Evolutionary conservation across 2,113 vertebrate species (phyloP), one percentile per base, ranked within the genome.

Genomic region (Mionectes macconnelli): DNA sequence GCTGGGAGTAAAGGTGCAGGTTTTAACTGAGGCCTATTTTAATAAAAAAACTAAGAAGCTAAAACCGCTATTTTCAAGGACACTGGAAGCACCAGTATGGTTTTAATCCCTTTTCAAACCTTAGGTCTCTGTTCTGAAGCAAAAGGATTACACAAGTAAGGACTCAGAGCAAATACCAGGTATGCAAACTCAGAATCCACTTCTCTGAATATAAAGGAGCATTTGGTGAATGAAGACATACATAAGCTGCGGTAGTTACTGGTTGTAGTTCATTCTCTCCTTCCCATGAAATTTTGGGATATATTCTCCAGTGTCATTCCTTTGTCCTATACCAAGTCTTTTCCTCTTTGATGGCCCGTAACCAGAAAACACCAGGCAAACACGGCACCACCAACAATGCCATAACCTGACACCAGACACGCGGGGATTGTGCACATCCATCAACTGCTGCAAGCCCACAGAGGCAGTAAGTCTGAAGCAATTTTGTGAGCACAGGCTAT

Each of bases 381-480:
- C 30, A 33, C 10, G 1, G 3, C 37, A 45, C 27, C 1, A 4
- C 74, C 64, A 74, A 20, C 35, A 68, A 27, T 3, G 82, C 22
- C 45, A 21, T 13, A 74, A 76, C 20, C 53, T 28, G 17, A 39
- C n/a, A 52, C 31, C 37, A 49, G 73, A 55, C 52, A n/a, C 1
- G 0, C 2, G 39, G 17, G 30, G 28, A 3, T 2, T 2, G 28
- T 2, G n/a, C 52, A 44, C 74, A 72, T 31, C 52, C 24, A 55
- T 18, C 68, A 44, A 9, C 27, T 8, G 25, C 64, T 56, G 23
- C 74, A 63, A 42, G 55, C 28, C 28, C 25, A 12, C 19, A 3
- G 35, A 63, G 52, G 1, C 8, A 55, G 60, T 2, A 8, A 63
- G 19, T 3, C 17, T 1, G 0, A 42, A 70, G 31, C 40, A 9